These are phyloP conservation scores for Polyodon spathula DNA, from an alignment of 2,113 vertebrate species.

Conservation along the genomic window DNA sequence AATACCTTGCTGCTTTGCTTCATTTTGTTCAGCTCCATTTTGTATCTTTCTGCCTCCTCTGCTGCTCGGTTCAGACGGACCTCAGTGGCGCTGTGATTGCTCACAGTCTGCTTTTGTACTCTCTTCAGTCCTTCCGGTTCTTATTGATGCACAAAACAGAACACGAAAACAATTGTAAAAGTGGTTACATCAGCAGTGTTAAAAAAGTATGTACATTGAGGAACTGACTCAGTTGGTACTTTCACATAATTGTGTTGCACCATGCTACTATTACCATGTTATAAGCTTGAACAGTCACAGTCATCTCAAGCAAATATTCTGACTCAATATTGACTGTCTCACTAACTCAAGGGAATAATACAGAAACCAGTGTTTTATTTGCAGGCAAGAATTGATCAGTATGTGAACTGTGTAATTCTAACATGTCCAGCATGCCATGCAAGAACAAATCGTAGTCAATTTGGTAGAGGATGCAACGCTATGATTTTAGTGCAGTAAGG, in stretches of 20 bases:
- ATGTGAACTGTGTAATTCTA: slow-evolving; percentile 16
- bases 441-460: slow-evolving; percentile 33
- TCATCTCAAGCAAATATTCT: neutral
- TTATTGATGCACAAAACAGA: slow-evolving; percentile 41
- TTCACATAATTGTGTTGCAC: too few relatives aligned
- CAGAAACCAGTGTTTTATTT: slow-evolving; percentile 10
- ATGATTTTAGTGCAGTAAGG: slow-evolving; percentile 33
- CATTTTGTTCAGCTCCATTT: too few relatives aligned
- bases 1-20: too few relatives aligned
- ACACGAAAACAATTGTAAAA: slow-evolving; percentile 3
- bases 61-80: slow-evolving; percentile 25
- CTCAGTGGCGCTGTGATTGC: too few relatives aligned
- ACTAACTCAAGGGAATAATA: neutral
- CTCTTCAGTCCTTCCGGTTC: slow-evolving; percentile 83
- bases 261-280: neutral
- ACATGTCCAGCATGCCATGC: slow-evolving; percentile 33
- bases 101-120: slow-evolving; percentile 42
- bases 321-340: neutral
- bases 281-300: neutral
- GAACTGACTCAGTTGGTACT: neutral
- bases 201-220: too few relatives aligned
- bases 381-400: slow-evolving; percentile 9
- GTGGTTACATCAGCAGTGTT: neutral
- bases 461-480: neutral
- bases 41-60: slow-evolving; percentile 40